Percentiles rank a stretch among this genome's conserved stretches.
These are phyloP conservation scores for Mola mola DNA, from an alignment of 2,113 vertebrate species.

Conservation along the genomic window DNA sequence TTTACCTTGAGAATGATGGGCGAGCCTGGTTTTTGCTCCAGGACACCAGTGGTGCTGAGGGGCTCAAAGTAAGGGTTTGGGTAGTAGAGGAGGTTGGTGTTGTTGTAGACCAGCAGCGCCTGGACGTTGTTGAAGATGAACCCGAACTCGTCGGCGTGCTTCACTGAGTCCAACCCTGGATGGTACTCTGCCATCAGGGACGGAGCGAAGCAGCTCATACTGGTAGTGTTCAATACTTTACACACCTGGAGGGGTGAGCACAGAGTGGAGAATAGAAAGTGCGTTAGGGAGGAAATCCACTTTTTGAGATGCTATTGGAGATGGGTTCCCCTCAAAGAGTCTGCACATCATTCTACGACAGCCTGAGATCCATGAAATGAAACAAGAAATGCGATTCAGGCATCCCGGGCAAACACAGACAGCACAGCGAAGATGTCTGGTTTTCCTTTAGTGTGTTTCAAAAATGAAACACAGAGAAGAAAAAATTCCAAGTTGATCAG, in stretches of 20 bases:
- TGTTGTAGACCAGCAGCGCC: constrained; percentile 92
- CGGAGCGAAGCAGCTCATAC: constrained; percentile 90
- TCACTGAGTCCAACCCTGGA: constrained; percentile 87
- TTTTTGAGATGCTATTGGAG: not conserved
- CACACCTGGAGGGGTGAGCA: constrained; percentile 84
- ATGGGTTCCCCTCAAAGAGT: too few relatives aligned
- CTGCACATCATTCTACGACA: constrained; percentile 4
- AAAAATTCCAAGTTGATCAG: too few relatives aligned
- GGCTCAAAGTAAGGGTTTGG: constrained; percentile 96
- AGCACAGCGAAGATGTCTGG: not conserved
- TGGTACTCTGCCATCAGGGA: constrained; percentile 87
- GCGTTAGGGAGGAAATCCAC: constrained; percentile 3
- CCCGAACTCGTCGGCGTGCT: constrained; percentile 94
- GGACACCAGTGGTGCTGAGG: constrained; percentile 87
- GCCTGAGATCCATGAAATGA: constrained; percentile 20
- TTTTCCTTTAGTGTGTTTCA: constrained; percentile 1
- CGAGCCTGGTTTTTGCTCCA: constrained; percentile 96
- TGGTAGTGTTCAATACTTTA: constrained; percentile 89
- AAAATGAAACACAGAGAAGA: constrained; percentile 29
- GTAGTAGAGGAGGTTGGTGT: constrained; percentile 97
- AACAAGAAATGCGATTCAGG: constrained; percentile 26
- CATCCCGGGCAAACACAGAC: constrained; percentile 15
- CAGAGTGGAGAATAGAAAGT: not conserved
- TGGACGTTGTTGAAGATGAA: constrained; percentile 99
- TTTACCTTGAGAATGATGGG: constrained; percentile 97